phyloP scores from a whole-genome alignment of 2,888 invertebrate genomes.

The Mechanitis messenoides region DNA sequence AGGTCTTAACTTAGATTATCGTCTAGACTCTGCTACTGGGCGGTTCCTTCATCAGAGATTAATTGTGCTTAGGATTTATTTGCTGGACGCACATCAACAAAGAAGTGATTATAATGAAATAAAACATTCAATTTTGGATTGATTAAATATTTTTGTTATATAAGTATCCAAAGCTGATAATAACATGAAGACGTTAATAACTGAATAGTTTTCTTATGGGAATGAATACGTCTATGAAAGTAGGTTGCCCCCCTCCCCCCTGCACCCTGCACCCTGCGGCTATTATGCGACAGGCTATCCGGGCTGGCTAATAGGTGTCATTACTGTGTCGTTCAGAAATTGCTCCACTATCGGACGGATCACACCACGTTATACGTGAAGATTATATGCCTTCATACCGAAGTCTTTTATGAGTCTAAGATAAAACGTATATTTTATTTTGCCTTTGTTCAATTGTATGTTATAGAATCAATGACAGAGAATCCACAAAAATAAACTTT shows the following conservation, averaged over 20 bases:
- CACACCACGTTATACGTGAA: constrained; percentile 67
- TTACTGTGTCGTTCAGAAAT: constrained; percentile 73
- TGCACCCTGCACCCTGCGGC: constrained; percentile 27
- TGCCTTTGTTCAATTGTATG: too few species aligned
- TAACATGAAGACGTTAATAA: constrained; percentile 16
- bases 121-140: constrained; percentile 8
- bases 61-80: constrained; percentile 43
- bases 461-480: too few species aligned
- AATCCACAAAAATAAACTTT: too few species aligned
- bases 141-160: not conserved
- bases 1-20: constrained; percentile 67
- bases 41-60: constrained; percentile 66
- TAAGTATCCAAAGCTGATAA: constrained; percentile 2
- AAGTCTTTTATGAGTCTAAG: too few species aligned
- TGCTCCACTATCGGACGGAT: constrained; percentile 73
- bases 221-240: constrained; percentile 39
- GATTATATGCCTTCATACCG: constrained; percentile 60
- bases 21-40: constrained; percentile 59
- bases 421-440: too few species aligned
- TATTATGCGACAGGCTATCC: constrained; percentile 67
- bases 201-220: constrained; percentile 17
- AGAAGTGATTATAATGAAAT: constrained; percentile 18
- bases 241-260: constrained; percentile 48
- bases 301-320: constrained; percentile 70
- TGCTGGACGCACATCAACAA: constrained; percentile 15